A percentile compares a stretch with the other conserved stretches of the same genome.
phyloP scores from a whole-genome alignment of 2,113 vertebrate genomes.

The Clarias macrocephalus region DNA sequence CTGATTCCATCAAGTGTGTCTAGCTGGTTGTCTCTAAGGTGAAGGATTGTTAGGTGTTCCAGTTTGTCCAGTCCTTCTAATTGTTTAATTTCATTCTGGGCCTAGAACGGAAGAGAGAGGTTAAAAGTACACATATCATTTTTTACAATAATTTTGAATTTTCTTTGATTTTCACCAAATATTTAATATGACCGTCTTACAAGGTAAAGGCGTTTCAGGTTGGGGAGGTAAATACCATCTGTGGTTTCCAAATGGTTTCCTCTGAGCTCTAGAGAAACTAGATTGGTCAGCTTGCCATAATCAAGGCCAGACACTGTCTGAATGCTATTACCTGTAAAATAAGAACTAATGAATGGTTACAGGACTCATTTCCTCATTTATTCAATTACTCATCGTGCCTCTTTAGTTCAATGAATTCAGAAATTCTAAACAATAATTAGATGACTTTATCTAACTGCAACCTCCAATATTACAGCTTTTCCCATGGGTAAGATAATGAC shows the following conservation, averaged over 20 bases:
- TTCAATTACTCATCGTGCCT: neutral
- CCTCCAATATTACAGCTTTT: neutral
- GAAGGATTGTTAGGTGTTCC: constrained; percentile 77
- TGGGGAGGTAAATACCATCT: constrained; percentile 79
- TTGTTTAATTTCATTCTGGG: constrained; percentile 78
- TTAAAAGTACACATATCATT: neutral
- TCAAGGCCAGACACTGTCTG: constrained; percentile 70
- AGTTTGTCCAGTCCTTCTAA: constrained; percentile 81
- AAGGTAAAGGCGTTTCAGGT: constrained; percentile 82
- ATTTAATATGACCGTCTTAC: constrained; percentile 65
- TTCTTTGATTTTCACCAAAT: neutral
- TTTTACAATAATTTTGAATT: no score
- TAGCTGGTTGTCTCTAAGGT: constrained; percentile 88
- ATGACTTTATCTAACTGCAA: neutral
- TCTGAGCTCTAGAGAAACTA: constrained; percentile 84
- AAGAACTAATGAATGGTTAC: neutral
- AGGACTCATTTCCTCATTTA: neutral
- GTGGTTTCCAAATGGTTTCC: constrained; percentile 81
- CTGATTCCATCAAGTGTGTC: constrained; percentile 80
- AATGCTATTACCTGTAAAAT: constrained; percentile 80
- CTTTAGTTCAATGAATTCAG: neutral
- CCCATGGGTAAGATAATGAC: neutral
- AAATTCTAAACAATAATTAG: neutral
- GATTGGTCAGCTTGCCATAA: constrained; percentile 68
- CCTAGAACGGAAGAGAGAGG: constrained; percentile 65